Evolutionary conservation across 2,113 vertebrate species (phyloP).

Genomic region (Sebastes fasciatus): DNA sequence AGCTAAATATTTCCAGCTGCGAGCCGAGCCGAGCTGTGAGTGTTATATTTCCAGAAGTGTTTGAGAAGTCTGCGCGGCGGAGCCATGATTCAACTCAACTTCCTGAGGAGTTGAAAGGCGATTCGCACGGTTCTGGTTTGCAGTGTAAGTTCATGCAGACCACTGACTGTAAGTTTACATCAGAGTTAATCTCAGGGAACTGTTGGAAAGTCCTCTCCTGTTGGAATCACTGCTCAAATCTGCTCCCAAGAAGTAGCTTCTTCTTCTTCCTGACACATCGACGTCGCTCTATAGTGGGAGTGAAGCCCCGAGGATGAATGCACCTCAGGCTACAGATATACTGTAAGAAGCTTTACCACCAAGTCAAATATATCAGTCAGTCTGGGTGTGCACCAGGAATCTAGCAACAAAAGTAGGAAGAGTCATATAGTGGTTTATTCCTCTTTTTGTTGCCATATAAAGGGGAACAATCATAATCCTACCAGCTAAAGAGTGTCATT

Average conservation of each 20-base stretch:
- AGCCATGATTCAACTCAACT: conserved; percentile 71
- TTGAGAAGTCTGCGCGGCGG: conserved; percentile 51
- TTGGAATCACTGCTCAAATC: not conserved
- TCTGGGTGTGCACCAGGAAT: not conserved
- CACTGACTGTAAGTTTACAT: not conserved
- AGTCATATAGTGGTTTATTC: not conserved
- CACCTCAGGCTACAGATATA: conserved; percentile 4
- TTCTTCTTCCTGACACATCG: conserved; percentile 51
- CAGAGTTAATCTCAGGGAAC: not conserved
- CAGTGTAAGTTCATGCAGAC: conserved; percentile 45
- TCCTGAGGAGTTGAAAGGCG: conserved; percentile 70
- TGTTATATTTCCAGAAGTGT: conserved; percentile 27
- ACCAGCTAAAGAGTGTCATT: not conserved
- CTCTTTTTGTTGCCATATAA: not conserved
- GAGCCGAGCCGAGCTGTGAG: not conserved
- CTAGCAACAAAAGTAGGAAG: not conserved
- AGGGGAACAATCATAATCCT: not conserved
- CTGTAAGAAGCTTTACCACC: not conserved
- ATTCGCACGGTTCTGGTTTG: conserved; percentile 1
- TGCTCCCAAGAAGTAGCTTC: conserved; percentile 8
- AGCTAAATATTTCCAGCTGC: not conserved
- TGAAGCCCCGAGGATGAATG: conserved; percentile 18
- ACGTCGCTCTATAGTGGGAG: conserved; percentile 29
- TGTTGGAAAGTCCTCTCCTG: not conserved
- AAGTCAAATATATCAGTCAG: not conserved